Evolutionary conservation across 2,888 invertebrate genomes (phyloP), one percentile per base, ranked within the genome.

Genomic region (Capitulum mitella): DNA sequence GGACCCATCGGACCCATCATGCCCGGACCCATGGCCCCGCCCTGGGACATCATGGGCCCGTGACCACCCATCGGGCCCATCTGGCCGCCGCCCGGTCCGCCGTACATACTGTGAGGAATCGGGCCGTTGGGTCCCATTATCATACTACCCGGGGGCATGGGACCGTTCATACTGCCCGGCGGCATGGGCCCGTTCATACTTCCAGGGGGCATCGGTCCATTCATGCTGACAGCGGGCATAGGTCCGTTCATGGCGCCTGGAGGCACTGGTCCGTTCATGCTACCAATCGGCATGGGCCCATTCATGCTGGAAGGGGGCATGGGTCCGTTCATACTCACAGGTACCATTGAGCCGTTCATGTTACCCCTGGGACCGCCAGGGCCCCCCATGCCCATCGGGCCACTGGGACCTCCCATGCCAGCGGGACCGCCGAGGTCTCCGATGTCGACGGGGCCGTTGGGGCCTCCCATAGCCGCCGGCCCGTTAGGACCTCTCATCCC

Each of bases 1-100:
- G 81, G 82, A 16, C 82, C 82, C 81, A 81, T 81, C 22, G 81
- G 82, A 16, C 82, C 82, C 77, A 81, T 80, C 78, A 82, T 82
- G 80, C 82, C 79, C 80, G 81, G 78, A 77, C 82, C 61, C 82
- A 81, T 81, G 26, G 83, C 83, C 51, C 81, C 82, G 40, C 83
- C 83, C 5, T 86, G 87, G 85, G 87, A 83, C 77, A 83, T 84
- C 51, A 51, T 51, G 19, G 51, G 51, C 22, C 51, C 51, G 43
- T 43, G 43, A 12, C 43, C 12, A 51, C 51, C 51, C 80, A 80
- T 81, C 29, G 78, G 78, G 37, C 81, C 79, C 78, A 82, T 81
- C 78, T 79, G 79, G 29, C 78, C 78, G 26, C 64, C 77, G 34
- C 78, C 78, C 3, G 81, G 79, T 61, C 79, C 79, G 14, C 61